These are phyloP conservation scores for Brachymystax lenok DNA, from an alignment of 2,797 vertebrate genomes.

Conservation along the genomic window DNA sequence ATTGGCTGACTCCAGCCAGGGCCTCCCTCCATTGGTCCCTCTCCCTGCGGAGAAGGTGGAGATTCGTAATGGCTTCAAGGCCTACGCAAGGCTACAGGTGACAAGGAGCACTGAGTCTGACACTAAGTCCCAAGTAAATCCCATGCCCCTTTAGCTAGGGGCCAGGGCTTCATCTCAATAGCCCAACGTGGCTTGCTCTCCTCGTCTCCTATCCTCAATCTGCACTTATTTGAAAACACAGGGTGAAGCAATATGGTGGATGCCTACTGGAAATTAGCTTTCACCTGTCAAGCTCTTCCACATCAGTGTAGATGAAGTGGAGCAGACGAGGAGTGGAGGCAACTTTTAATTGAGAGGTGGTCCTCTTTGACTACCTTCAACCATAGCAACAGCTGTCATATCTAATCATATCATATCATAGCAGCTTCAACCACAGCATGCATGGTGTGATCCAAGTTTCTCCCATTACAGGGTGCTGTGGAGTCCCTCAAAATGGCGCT, in stretches of 20 bases:
- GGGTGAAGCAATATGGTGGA: not conserved
- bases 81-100: conserved; percentile 90
- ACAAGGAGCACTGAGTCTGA: not conserved
- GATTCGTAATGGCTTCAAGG: conserved; percentile 87
- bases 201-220: not conserved
- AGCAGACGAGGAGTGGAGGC: not conserved
- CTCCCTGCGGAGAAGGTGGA: conserved; percentile 82
- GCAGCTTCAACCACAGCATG: not conserved
- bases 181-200: not conserved
- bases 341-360: not conserved
- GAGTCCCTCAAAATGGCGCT: conserved; percentile 89
- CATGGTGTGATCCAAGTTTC: not conserved
- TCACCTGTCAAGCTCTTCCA: not conserved
- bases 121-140: not conserved
- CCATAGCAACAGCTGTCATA: not conserved
- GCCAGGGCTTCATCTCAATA: not conserved
- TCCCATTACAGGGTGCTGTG: conserved; percentile 79
- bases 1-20: conserved; percentile 83
- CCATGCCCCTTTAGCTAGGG: not conserved
- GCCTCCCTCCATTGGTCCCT: conserved; percentile 81
- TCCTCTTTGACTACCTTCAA: not conserved
- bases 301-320: not conserved
- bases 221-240: conserved; percentile 1
- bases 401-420: not conserved
- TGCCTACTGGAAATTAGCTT: not conserved